Evolutionary conservation across 1,140 invertebrate species (phyloP).

Genomic region (Bombus sibiricus): DNA sequence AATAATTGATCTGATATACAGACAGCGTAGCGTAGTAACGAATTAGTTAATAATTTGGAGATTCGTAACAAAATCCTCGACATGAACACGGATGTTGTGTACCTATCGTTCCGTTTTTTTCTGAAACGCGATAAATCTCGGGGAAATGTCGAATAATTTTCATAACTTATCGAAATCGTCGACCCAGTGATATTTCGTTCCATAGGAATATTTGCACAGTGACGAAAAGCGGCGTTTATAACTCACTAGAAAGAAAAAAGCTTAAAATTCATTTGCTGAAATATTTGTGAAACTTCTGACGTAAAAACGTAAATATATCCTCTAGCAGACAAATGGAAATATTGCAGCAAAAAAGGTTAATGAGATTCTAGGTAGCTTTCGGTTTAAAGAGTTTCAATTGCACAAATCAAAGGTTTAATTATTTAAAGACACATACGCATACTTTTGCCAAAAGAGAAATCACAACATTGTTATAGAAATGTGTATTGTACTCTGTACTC

Average conservation of each 20-base stretch:
- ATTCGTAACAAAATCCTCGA: not conserved
- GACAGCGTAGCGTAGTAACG: no score
- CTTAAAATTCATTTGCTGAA: not conserved
- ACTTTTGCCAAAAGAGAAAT: no score
- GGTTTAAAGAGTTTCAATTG: no score
- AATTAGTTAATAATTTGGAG: not conserved
- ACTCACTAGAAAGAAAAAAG: not conserved
- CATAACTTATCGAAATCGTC: not conserved
- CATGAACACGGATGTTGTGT: not conserved
- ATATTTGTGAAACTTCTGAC: not conserved
- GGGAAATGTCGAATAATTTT: not conserved
- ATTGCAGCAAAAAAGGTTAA: not conserved
- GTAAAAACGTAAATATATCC: not conserved
- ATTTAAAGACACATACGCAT: not conserved
- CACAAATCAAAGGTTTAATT: not conserved
- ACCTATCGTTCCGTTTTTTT: not conserved
- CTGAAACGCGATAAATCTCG: not conserved
- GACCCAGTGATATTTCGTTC: not conserved
- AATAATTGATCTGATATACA: not conserved
- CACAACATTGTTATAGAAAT: not conserved
- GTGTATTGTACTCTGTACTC: no score
- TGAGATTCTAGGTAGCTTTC: not conserved
- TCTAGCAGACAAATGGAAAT: not conserved
- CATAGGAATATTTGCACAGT: not conserved
- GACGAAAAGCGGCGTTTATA: not conserved